phyloP scores from a whole-genome alignment of 2,888 invertebrate species.

The Idaea dimidiata region DNA sequence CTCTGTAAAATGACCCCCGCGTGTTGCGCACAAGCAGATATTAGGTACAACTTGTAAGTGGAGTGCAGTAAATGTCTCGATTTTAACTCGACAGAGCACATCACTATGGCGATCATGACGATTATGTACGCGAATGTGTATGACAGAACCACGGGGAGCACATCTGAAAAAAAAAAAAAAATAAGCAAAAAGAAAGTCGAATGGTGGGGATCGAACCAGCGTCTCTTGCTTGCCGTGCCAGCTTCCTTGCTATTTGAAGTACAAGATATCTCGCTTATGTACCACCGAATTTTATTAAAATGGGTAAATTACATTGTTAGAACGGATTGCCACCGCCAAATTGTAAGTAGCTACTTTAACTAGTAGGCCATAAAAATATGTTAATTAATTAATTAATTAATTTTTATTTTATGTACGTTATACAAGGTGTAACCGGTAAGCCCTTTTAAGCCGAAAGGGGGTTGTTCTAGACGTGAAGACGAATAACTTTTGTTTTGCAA shows the following conservation, averaged over 20 bases:
- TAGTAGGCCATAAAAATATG: too few relatives aligned
- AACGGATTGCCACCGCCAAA: too few relatives aligned
- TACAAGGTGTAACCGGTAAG: too few relatives aligned
- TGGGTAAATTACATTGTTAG: background rate
- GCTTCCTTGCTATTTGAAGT: too few relatives aligned
- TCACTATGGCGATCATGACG: constrained; percentile 85
- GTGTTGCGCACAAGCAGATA: constrained; percentile 86
- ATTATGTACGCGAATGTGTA: constrained; percentile 87
- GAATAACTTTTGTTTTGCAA: too few relatives aligned
- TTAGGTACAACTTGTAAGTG: constrained; percentile 92
- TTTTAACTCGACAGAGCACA: constrained; percentile 88
- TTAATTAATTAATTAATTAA: too few relatives aligned
- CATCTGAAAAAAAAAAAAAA: constrained; percentile 82
- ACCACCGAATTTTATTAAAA: background rate
- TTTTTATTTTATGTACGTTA: too few relatives aligned
- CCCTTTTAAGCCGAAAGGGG: too few relatives aligned
- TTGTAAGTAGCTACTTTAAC: too few relatives aligned
- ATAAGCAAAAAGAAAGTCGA: constrained; percentile 14
- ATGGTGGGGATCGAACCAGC: background rate
- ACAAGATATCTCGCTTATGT: background rate
- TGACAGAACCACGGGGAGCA: constrained; percentile 89
- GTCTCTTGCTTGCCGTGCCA: background rate
- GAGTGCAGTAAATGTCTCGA: constrained; percentile 91
- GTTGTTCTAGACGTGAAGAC: too few relatives aligned
- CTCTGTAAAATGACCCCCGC: constrained; percentile 85